These are phyloP conservation scores for Cartodere bifasciata DNA, from an alignment of 2,888 invertebrate species.

Conservation along the genomic window DNA sequence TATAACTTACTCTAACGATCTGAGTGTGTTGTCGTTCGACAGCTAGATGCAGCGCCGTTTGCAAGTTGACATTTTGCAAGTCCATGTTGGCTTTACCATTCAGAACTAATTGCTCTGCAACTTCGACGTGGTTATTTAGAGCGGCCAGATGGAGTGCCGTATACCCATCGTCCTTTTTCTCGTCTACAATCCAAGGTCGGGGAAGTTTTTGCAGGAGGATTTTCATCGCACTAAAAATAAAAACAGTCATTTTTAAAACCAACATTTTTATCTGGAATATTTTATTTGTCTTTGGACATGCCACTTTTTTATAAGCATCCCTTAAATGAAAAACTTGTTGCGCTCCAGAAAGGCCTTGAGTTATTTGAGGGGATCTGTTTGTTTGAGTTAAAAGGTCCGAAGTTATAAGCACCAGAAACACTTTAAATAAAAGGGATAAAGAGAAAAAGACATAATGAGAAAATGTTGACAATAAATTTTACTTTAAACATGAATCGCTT, in stretches of 20 bases:
- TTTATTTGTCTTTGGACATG: too few relatives aligned
- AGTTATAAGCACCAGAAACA: too few relatives aligned
- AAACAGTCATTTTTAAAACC: slow-evolving; percentile 13
- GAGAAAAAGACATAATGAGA: too few relatives aligned
- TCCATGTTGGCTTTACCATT: slow-evolving; percentile 88
- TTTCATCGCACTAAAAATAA: slow-evolving; percentile 86
- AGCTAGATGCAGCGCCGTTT: slow-evolving; percentile 86
- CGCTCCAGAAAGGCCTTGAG: too few relatives aligned
- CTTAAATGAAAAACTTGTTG: too few relatives aligned
- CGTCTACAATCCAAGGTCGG: slow-evolving; percentile 94
- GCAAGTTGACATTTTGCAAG: slow-evolving; percentile 90
- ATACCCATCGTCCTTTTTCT: slow-evolving; percentile 97
- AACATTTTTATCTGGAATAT: too few relatives aligned
- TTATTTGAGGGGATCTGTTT: too few relatives aligned
- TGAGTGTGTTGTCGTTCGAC: slow-evolving; percentile 97
- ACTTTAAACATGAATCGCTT: too few relatives aligned
- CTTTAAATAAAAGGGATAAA: too few relatives aligned
- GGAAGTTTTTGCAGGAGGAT: slow-evolving; percentile 86
- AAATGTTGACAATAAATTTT: too few relatives aligned
- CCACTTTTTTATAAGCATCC: too few relatives aligned
- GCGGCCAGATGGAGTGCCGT: slow-evolving; percentile 93
- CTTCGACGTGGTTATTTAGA: slow-evolving; percentile 93
- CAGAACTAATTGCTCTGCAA: slow-evolving; percentile 79
- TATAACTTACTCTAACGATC: slow-evolving; percentile 68
- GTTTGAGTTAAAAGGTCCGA: too few relatives aligned